Evolutionary conservation across 1,140 invertebrate genomes (phyloP), one percentile per base, ranked within the genome.

Genomic region (Bombus vancouverensis): DNA sequence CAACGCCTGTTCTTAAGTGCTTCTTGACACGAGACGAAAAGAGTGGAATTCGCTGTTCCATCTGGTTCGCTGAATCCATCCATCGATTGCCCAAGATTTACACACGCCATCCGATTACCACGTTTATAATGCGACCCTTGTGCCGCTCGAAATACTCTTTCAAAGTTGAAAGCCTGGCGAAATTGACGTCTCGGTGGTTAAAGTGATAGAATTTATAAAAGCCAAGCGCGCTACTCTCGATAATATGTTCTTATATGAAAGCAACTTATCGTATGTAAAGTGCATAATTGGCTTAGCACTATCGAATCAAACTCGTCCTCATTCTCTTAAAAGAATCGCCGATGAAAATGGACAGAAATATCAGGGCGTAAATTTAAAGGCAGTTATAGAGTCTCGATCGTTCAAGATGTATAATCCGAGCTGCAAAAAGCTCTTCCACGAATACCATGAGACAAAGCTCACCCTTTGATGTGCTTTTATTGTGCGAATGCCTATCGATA

Each of bases 41-140:
- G 82, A 84, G 82, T 78, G 65, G 75, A 78, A 66, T 84, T 84
- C 75, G 37, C 65, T 84, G 82, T 84, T 84, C 82, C 82, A 39
- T 84, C 75, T 78, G 82, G 65, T 62, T 42, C 66, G 28, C 34
- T 59, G 59, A 59, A 78, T 84, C 39, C 66, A 59, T 79, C 12
- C 18, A 79, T 79, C 82, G 75, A 71, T 66, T 57, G 39, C 47
- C 3, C n/a, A n/a, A 32, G 47, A 84, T 84, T 84, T 84, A 83
- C 75, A 25, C 53, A 57, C 34, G 32, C 32, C 22, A 28, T 13
- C 15, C 39, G 39, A 78, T 83, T 70, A 34, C 22, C 34, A 53
- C n/a, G 59, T 62, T 62, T 13, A 62, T 62, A 62, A 62, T n/a
- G 59, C 28, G 18, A 34, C 34, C 34, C 8, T 68, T 34, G 32